phyloP scores from a whole-genome alignment of 2,797 vertebrate genomes.

The Bryconaethiops microstoma region DNA sequence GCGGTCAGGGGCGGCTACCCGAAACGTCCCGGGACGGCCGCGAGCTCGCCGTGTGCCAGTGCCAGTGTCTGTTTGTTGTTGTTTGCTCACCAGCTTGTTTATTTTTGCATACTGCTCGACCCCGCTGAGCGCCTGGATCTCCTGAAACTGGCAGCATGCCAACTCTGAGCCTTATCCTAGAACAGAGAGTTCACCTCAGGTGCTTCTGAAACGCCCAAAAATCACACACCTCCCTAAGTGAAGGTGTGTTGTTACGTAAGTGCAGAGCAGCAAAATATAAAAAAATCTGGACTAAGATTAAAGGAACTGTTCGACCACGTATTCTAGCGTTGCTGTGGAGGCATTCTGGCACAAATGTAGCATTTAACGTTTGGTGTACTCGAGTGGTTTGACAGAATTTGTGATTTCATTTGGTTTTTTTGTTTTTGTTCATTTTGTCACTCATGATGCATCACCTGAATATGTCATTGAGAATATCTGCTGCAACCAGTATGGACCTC shows the following conservation, averaged over 20 bases:
- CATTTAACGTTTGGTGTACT: too few relatives aligned
- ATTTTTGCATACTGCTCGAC: not conserved
- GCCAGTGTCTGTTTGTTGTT: conserved; percentile 7
- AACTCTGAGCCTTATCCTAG: not conserved
- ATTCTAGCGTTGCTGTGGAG: too few relatives aligned
- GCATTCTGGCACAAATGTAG: too few relatives aligned
- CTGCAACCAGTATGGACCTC: too few relatives aligned
- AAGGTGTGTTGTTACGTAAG: not conserved
- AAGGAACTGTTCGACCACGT: not conserved
- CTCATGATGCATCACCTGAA: too few relatives aligned
- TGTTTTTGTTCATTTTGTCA: too few relatives aligned
- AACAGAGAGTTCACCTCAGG: conserved; percentile 13
- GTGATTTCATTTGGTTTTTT: too few relatives aligned
- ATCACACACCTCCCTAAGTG: not conserved
- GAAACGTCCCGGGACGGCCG: not conserved
- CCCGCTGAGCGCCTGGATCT: conserved; percentile 4
- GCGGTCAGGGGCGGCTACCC: not conserved
- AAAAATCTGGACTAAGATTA: not conserved
- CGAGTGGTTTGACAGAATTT: too few relatives aligned
- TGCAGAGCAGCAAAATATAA: not conserved
- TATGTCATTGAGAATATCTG: too few relatives aligned
- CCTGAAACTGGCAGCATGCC: not conserved
- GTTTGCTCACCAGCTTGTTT: conserved; percentile 6
- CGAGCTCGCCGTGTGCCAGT: not conserved
- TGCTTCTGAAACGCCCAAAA: not conserved